Base-by-base conservation (phyloP, 2,888 invertebrate genomes). In the Lycophotia porphyrea region DNA sequence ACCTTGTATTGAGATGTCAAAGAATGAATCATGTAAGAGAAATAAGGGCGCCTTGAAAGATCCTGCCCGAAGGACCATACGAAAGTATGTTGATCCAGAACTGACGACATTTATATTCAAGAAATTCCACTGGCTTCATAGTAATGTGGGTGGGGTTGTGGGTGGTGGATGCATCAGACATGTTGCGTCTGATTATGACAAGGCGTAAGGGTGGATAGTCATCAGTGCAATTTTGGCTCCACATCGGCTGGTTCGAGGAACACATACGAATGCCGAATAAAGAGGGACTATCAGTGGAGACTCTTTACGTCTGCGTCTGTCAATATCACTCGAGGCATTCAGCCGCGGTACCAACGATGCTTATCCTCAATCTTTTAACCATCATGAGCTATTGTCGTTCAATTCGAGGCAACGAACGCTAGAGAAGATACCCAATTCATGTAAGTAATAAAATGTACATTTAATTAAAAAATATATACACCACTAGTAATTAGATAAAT, bases 131-230 rank as follows among this genome's bases (percentile, higher is more conserved):
- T n/a, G 66, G 9, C n/a, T n/a, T 66, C 47, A 34, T n/a, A 60
- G 24, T 13, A 58, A 13, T 11, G 58, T 75, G 21, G 47, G 75
- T n/a, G 31, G 15, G 9, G 36, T 24, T 64, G 44, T 58, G 21
- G 47, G 47, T 39, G 66, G 24, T 11, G 15, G 36, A 31, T 31
- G 18, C 18, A 39, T 63, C 78, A 66, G n/a, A 39, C 27, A 61
- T 42, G 0, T 7, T 47, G 24, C 60, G 39, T 79, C 44, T 66
- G 18, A 18, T 18, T 3, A 39, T 78, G 80, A 73, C 39, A 15
- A 44, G 34, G 24, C n/a, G 73, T 31, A n/a, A 27, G 44, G 9
- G 9, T 24, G 11, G 1, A n/a, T n/a, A 31, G 36, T 31, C 31
- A 21, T 65, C 49, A 60, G 42, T 49, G 9, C n/a, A 65, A 52